Evolutionary conservation across 2,113 vertebrate species (phyloP).

Genomic region (Saguinus midas): DNA sequence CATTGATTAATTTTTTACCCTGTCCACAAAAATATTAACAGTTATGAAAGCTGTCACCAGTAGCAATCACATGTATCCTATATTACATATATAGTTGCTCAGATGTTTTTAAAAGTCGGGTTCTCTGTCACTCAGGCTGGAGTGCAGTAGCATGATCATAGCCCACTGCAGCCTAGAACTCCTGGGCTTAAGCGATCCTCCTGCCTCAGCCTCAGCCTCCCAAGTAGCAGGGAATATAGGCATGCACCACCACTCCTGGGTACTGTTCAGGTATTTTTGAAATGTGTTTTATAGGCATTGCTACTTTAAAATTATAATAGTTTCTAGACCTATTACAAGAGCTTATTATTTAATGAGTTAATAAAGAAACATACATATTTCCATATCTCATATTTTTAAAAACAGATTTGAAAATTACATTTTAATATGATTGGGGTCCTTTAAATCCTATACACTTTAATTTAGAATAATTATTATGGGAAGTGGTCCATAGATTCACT

Average conservation of each 20-base stretch:
- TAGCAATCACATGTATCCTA: neutral
- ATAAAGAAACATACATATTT: neutral
- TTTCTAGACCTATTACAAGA: neutral
- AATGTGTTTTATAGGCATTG: neutral
- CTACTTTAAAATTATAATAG: neutral
- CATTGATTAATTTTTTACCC: neutral
- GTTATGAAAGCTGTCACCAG: neutral
- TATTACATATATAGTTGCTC: neutral
- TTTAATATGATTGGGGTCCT: neutral
- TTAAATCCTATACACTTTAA: slow-evolving; percentile 5
- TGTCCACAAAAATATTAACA: neutral
- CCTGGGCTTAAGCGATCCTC: too few relatives aligned
- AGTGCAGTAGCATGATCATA: too few relatives aligned
- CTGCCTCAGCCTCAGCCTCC: too few relatives aligned
- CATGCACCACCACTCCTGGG: too few relatives aligned
- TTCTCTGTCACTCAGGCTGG: too few relatives aligned
- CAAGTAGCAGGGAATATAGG: too few relatives aligned
- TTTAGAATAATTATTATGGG: neutral
- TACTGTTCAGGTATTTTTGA: neutral
- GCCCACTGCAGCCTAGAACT: too few relatives aligned
- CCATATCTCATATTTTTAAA: neutral
- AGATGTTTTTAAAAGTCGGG: neutral
- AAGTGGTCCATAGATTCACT: neutral
- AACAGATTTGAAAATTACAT: neutral
- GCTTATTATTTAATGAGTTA: slow-evolving; percentile 1